Conservation (phyloP, 2,888 invertebrate species). For the Pristionchus arcanus region DNA sequence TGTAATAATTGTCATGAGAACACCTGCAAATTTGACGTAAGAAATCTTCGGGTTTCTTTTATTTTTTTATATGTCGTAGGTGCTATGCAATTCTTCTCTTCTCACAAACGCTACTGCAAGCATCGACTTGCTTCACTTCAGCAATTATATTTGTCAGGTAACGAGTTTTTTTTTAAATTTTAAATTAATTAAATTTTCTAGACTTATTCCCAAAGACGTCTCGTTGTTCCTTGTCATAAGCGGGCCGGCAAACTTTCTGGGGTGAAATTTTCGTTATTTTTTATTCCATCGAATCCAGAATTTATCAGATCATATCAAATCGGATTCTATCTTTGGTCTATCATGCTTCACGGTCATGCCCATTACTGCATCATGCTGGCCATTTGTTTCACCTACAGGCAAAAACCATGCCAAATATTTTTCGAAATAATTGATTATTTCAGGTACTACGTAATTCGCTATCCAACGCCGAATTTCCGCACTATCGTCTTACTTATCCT, state of each 20-base stretch:
- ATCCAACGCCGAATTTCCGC: neutral
- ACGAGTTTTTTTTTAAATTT: no score
- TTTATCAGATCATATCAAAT: neutral
- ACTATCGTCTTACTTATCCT: neutral
- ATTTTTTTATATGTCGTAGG: neutral
- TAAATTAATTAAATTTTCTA: no score
- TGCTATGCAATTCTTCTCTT: slow-evolving; percentile 24
- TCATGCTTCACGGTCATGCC: slow-evolving; percentile 14
- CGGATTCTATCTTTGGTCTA: neutral
- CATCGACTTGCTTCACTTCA: neutral
- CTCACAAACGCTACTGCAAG: neutral
- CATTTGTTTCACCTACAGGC: neutral
- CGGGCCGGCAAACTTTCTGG: neutral
- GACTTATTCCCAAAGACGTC: neutral
- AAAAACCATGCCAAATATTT: neutral
- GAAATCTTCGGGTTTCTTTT: neutral
- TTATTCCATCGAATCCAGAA: no score
- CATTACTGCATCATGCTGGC: slow-evolving; percentile 28
- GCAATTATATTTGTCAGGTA: neutral
- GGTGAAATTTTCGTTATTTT: neutral
- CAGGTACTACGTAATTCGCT: neutral
- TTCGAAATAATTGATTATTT: neutral
- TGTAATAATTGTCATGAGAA: neutral
- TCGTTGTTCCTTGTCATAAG: neutral
- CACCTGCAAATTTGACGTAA: neutral